Conservation (phyloP, 2,797 vertebrate genomes). For the Hapalemur alaotrensis region DNA sequence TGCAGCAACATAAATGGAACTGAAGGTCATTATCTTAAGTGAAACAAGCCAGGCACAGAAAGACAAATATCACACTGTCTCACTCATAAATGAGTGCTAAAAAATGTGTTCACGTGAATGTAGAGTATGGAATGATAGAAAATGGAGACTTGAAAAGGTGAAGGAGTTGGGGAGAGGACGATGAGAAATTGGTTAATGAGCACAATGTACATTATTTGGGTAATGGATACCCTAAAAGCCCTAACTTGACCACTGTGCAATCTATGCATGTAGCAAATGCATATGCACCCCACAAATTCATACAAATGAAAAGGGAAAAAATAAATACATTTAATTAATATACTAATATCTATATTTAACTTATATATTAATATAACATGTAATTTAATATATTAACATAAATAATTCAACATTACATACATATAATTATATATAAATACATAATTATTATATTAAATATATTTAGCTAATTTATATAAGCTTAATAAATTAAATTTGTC, state of each 20-base stretch:
- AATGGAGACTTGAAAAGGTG: not conserved
- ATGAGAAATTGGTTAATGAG: not conserved
- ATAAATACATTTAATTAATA: not conserved
- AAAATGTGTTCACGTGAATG: not conserved
- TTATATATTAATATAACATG: not conserved
- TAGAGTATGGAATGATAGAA: not conserved
- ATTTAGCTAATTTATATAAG: conserved; percentile 1
- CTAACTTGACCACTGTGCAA: not conserved
- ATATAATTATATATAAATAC: not conserved
- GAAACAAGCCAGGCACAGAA: not conserved
- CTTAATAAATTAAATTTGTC: not conserved
- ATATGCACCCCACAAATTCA: not conserved
- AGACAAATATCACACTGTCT: not conserved
- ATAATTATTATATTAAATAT: not conserved
- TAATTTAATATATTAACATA: not conserved
- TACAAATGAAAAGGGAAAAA: not conserved
- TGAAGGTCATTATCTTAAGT: not conserved
- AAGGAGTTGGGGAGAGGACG: not conserved
- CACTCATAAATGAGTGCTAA: not conserved
- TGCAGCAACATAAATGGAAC: not conserved
- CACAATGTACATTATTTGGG: not conserved
- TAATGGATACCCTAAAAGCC: not conserved
- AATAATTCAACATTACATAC: not conserved
- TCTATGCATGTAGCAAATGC: not conserved
- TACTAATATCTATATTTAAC: not conserved